These are phyloP conservation scores for Peromyscus maniculatus DNA, from an alignment of 2,113 vertebrate species.

Conservation along the genomic window DNA sequence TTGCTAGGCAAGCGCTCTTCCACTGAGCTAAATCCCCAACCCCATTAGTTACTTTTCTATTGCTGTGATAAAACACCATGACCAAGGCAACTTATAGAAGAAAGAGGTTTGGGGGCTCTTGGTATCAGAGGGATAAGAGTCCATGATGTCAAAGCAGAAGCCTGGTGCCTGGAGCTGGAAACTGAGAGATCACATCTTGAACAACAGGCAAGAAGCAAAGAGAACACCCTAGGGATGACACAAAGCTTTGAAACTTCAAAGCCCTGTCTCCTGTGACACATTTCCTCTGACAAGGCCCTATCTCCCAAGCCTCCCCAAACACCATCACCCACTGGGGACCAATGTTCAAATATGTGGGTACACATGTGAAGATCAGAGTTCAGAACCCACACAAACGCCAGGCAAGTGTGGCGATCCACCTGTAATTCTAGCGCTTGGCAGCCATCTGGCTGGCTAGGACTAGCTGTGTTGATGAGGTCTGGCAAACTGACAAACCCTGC, in stretches of 20 bases:
- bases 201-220: background rate
- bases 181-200: background rate
- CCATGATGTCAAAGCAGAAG: background rate
- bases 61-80: background rate
- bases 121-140: background rate
- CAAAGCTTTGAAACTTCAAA: background rate
- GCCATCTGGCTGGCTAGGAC: too few species aligned
- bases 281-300: background rate
- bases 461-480: too few species aligned
- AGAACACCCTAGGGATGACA: background rate
- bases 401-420: too few species aligned
- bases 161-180: background rate
- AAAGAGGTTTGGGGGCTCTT: background rate
- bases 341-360: background rate
- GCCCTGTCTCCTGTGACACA: background rate
- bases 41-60: background rate
- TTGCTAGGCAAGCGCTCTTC: too few species aligned
- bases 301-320: background rate
- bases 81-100: background rate
- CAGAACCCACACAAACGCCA: too few species aligned
- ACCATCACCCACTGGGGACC: background rate
- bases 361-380: too few species aligned
- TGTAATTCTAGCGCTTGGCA: too few species aligned
- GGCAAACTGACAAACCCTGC: too few species aligned
- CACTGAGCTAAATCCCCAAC: too few species aligned